Evolutionary conservation across 2,888 invertebrate species (phyloP).

Genomic region (Melanchra persicariae): DNA sequence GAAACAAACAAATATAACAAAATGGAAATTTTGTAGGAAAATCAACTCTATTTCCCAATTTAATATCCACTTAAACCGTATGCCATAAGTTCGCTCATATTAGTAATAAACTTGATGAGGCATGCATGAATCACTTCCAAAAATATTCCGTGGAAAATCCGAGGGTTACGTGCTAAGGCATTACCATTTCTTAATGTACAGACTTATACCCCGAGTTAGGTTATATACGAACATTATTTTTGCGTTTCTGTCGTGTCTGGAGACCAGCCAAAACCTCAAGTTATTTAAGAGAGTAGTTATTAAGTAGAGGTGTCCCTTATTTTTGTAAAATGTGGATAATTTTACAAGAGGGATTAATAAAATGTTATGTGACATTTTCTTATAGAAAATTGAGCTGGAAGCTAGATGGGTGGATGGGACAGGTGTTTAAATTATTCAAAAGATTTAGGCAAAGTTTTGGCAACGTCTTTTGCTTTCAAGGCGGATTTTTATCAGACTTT

Average conservation of each 20-base stretch:
- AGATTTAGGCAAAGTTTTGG: slow-evolving; percentile 8
- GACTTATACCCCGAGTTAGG: slow-evolving; percentile 5
- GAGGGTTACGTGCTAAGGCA: background rate
- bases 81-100: slow-evolving; percentile 8
- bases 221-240: slow-evolving; percentile 32
- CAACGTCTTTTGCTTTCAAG: background rate
- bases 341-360: no score
- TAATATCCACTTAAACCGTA: slow-evolving; percentile 9
- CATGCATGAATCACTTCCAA: slow-evolving; percentile 41
- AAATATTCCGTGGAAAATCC: slow-evolving; percentile 41
- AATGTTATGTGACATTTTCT: background rate
- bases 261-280: slow-evolving; percentile 18
- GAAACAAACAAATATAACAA: background rate
- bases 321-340: background rate
- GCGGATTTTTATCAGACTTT: slow-evolving; percentile 17
- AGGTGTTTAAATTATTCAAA: slow-evolving; percentile 26
- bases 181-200: slow-evolving; percentile 14
- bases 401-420: no score
- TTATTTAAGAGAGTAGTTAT: slow-evolving; percentile 19
- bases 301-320: background rate
- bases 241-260: slow-evolving; percentile 2
- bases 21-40: slow-evolving; percentile 7
- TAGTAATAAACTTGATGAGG: slow-evolving; percentile 32
- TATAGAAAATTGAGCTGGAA: background rate
- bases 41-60: background rate